Evolutionary conservation across 92 coral and sea anemone species (phyloP).

Genomic region (Blastomussa wellsi): DNA sequence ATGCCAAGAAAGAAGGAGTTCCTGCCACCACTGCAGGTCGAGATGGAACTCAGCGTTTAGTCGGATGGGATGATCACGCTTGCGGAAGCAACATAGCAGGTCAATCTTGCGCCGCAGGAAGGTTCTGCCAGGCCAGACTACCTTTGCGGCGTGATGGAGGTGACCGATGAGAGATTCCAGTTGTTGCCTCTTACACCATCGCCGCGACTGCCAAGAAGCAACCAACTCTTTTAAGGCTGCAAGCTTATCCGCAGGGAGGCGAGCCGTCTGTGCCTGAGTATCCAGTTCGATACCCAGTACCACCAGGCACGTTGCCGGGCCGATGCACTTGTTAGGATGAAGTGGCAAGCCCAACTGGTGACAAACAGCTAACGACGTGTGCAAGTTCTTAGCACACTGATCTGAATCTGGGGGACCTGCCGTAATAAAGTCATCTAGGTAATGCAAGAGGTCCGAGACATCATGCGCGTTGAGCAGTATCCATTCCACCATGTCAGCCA

Average conservation of each 20-base stretch:
- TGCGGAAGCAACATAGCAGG: not conserved
- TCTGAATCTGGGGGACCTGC: not conserved
- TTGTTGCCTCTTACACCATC: not conserved
- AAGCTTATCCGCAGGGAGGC: conserved; percentile 33
- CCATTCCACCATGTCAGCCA: conserved; percentile 33
- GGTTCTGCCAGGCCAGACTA: conserved; percentile 19
- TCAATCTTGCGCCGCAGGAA: conserved; percentile 13
- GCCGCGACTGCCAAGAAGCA: conserved; percentile 12
- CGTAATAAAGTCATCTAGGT: conserved; percentile 19
- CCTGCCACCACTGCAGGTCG: too few species aligned
- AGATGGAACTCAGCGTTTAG: not conserved
- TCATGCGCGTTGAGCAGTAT: conserved; percentile 10
- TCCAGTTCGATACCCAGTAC: conserved; percentile 55
- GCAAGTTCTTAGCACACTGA: not conserved
- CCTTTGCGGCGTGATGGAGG: conserved; percentile 7
- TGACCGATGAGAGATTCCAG: conserved; percentile 28
- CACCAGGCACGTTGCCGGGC: conserved; percentile 31
- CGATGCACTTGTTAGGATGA: conserved; percentile 45
- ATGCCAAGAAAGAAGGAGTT: conserved; percentile 4
- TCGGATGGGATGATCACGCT: conserved; percentile 9
- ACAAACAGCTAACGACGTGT: conserved; percentile 14
- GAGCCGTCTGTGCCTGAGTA: conserved; percentile 29
- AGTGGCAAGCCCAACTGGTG: conserved; percentile 42
- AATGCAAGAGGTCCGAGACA: conserved; percentile 16
- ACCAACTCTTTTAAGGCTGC: conserved; percentile 9